Percentiles rank a stretch among this genome's conserved stretches.
Conservation (phyloP, 2,888 invertebrate genomes). For the Metellina segmentata region DNA sequence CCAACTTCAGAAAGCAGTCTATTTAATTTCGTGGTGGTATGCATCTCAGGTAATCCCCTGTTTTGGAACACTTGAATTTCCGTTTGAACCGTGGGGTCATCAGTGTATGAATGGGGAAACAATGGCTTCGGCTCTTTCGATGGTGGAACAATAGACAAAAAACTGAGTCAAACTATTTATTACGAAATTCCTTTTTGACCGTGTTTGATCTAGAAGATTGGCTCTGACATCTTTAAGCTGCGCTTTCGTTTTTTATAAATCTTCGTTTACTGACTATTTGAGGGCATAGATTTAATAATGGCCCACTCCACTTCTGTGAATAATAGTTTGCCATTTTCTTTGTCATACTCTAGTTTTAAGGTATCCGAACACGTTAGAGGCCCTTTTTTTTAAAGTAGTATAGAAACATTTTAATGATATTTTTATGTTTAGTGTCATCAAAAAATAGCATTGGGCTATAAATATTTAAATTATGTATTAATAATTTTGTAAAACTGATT, state of each 20-base stretch:
- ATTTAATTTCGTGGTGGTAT: conserved; percentile 35
- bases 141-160: conserved; percentile 6
- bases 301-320: too few relatives aligned
- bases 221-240: neutral
- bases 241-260: neutral
- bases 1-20: neutral
- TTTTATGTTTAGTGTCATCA: too few relatives aligned
- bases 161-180: conserved; percentile 18
- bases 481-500: too few relatives aligned
- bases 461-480: too few relatives aligned
- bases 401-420: too few relatives aligned
- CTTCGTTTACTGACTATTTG: too few relatives aligned
- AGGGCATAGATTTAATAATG: too few relatives aligned
- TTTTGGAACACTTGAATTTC: conserved; percentile 20
- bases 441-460: too few relatives aligned
- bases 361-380: too few relatives aligned
- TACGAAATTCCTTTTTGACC: conserved; percentile 19
- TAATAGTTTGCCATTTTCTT: too few relatives aligned
- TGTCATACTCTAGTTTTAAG: too few relatives aligned
- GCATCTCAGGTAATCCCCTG: conserved; percentile 2
- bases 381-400: too few relatives aligned
- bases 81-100: conserved; percentile 47
- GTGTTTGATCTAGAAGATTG: conserved; percentile 6
- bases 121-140: conserved; percentile 20
- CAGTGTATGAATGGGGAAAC: conserved; percentile 9